A percentile compares a stretch with the other conserved stretches of the same genome.
Evolutionary conservation across 92 coral and sea anemone genomes (phyloP).

Genomic region (Ricordea florida): DNA sequence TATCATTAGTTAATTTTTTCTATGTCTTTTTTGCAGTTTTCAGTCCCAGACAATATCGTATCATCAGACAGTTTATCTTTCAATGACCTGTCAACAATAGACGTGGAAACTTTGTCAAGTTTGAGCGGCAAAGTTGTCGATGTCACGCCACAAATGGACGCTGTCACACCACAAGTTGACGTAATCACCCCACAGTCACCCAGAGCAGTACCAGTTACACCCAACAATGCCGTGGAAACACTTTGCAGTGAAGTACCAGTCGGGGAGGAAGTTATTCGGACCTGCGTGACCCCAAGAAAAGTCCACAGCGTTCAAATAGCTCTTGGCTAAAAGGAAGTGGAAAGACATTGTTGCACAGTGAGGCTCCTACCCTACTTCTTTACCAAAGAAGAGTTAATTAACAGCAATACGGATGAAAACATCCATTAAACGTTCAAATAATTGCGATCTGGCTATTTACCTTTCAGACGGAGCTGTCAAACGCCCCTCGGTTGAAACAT

Average conservation of each 20-base stretch:
- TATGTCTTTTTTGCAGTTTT: too few relatives aligned
- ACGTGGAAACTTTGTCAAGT: too few relatives aligned
- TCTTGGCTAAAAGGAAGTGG: not conserved
- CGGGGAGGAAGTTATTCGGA: not conserved
- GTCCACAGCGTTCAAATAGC: not conserved
- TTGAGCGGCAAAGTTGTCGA: too few relatives aligned
- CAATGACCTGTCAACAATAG: too few relatives aligned
- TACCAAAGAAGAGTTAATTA: not conserved
- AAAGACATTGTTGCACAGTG: not conserved
- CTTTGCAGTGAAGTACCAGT: not conserved
- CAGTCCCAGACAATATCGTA: too few relatives aligned
- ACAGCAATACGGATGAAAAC: not conserved
- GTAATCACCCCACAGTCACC: not conserved
- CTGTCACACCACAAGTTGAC: not conserved
- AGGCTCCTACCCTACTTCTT: not conserved
- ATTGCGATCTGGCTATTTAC: too few relatives aligned
- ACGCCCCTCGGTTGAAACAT: too few relatives aligned
- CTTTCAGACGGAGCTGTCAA: too few relatives aligned
- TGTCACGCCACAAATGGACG: too few relatives aligned
- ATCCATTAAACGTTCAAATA: too few relatives aligned
- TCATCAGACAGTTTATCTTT: too few relatives aligned
- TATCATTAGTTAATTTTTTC: too few relatives aligned
- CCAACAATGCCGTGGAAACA: not conserved
- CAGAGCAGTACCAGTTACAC: not conserved
- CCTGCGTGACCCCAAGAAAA: not conserved